Base-by-base conservation (phyloP, 1,140 invertebrate species). In the Piezodorus guildinii region DNA sequence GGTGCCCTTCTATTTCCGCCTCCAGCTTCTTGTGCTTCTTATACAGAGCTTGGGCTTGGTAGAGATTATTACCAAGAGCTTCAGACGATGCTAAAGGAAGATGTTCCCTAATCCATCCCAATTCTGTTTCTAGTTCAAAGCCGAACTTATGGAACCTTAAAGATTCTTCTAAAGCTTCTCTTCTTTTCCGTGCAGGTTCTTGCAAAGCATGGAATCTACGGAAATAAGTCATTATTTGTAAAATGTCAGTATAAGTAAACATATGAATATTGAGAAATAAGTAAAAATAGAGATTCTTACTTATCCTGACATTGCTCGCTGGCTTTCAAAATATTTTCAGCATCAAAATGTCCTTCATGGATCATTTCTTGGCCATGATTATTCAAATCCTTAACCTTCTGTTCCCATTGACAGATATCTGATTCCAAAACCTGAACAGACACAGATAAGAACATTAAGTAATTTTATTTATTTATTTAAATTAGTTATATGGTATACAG, bases 41-140 rank as follows among this genome's bases (percentile, higher is more conserved):
- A 69, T 88, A 83, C 14, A 94, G 79, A 15, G 87, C 90, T 72
- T 96, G 91, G 0, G 93, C 91, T 74, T 96, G 92, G 70, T 94
- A 86, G 39, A 98, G 76, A 75, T 91, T 94, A 60, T 86, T 81
- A 0, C 88, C 88, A 4, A 87, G 73, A 8, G 80, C 83, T 3
- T 85, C 83, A 1, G 91, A 90, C 0, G 83, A 81, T 2, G 90
- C 92, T 5, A 87, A 80, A 4, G 88, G 86, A 62, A 88, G 72
- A 68, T 94, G 88, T 74, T 98, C 96, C 43, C 86, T 85, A 62
- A 98, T 94, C 95, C 95, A 99, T 72, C 95, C 91, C 69, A 96
- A 78, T 75, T 98, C 94, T 0, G 86, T 86, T 64, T 96, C 90
- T 43, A 96, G 79, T 74, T 97, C 92, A 73, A 96, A 96, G 25